Base-by-base conservation (phyloP, 2,113 vertebrate species). In the Hiodon tergisus region DNA sequence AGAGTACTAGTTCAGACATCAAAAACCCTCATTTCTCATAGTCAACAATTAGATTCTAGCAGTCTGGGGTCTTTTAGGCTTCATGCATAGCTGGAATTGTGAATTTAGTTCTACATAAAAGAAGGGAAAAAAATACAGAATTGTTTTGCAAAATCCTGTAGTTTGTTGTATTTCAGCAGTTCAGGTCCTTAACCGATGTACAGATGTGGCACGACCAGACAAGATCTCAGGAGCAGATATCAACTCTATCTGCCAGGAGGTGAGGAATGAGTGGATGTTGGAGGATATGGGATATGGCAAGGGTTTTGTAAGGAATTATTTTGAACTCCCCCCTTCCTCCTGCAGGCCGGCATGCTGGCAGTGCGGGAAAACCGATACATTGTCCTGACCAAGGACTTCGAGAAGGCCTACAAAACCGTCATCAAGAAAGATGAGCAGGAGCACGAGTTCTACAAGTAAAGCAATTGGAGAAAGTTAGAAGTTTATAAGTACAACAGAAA, bases 191-290 rank as follows among this genome's bases (percentile, higher is more conserved):
- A 82, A 94, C 84, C 55, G 0, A 8, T 60, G 60, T 57, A 4
- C 74, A 98, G 96, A 96, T 76, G 95, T 98, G 62, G 96, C 96
- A 0, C 86, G 95, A 60, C 96, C 96, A 3, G 96, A 98, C 87
- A 97, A 97, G 88, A 93, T 98, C 80, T 97, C 95, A 0, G 96
- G 95, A 63, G 96, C 96, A 0, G 96, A 97, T 74, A 98, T 98
- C 79, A 97, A 97, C 85, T 98, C 96, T 74, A 98, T 98, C 86
- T 96, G 94, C 83, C 96, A 98, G 79, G 96, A 97, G 94, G 96
- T 97, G 74, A 89, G 85, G 13, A 16, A 1, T 8, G 17, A 31
- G 31, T 31, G 31, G 31, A 31, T 2, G 31, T 31, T 31, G 31
- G 31, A 2, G 31, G 31, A 31, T 1, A 31, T 31, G 31, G 31